Percentiles rank a stretch among this genome's conserved stretches.
These are phyloP conservation scores for Dorcus parallelipipedus DNA, from an alignment of 2,888 invertebrate genomes.

Conservation along the genomic window DNA sequence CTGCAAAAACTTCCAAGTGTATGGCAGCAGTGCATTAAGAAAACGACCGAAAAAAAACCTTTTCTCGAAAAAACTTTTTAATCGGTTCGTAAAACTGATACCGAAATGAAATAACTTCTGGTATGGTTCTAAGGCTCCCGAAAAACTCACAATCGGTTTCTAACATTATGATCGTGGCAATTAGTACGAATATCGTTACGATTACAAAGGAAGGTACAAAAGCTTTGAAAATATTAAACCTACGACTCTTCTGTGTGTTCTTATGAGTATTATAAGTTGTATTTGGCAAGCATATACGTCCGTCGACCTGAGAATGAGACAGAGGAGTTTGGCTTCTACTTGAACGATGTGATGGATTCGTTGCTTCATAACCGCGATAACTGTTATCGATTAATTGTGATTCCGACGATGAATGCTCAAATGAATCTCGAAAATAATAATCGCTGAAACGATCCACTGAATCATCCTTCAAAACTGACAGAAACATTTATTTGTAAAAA, in stretches of 20 bases:
- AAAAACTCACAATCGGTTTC: conserved; percentile 65
- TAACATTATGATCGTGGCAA: conserved; percentile 68
- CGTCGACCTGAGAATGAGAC: conserved; percentile 45
- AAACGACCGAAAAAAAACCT: conserved; percentile 42
- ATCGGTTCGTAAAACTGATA: conserved; percentile 81
- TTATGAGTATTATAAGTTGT: conserved; percentile 30
- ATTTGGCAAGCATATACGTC: conserved; percentile 40
- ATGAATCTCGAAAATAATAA: conserved; percentile 72
- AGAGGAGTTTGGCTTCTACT: conserved; percentile 52
- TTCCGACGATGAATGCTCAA: conserved; percentile 78
- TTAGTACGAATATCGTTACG: conserved; percentile 65
- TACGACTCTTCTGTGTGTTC: conserved; percentile 46
- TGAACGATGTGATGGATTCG: conserved; percentile 50
- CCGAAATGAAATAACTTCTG: conserved; percentile 72
- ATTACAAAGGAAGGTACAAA: conserved; percentile 77
- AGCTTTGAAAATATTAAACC: conserved; percentile 65
- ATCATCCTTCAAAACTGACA: conserved; percentile 46
- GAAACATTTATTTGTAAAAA: neutral
- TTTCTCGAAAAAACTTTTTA: conserved; percentile 70
- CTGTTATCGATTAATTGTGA: conserved; percentile 60
- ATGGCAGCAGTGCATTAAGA: conserved; percentile 10
- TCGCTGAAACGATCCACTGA: conserved; percentile 55
- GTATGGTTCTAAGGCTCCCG: conserved; percentile 60
- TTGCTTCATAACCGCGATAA: conserved; percentile 44
- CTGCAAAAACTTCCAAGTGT: conserved; percentile 8